These are phyloP conservation scores for Tenthredo distinguenda DNA, from an alignment of 2,888 invertebrate genomes.

Conservation along the genomic window DNA sequence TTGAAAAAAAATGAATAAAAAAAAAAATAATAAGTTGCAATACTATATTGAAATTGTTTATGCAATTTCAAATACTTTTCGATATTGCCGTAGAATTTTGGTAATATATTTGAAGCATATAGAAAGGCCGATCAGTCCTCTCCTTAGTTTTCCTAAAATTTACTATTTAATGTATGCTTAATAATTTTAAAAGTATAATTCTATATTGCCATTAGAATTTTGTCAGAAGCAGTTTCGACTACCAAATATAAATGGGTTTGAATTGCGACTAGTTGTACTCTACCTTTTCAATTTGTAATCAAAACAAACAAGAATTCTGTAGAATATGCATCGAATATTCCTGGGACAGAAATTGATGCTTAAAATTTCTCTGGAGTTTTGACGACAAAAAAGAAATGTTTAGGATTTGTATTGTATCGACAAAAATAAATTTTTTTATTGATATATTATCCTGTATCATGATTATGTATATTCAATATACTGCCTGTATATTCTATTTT, in stretches of 20 bases:
- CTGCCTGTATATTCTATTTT: constrained; percentile 10
- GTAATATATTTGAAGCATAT: not conserved
- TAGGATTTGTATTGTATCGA: constrained; percentile 49
- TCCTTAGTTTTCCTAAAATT: constrained; percentile 31
- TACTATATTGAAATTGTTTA: constrained; percentile 30
- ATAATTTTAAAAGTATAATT: constrained; percentile 12
- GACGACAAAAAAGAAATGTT: constrained; percentile 25
- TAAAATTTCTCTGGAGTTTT: constrained; percentile 29
- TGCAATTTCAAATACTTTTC: constrained; percentile 13
- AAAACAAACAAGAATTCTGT: constrained; percentile 15
- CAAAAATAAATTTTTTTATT: constrained; percentile 47
- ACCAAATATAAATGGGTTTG: constrained; percentile 26
- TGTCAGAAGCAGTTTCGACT: not conserved
- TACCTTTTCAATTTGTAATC: constrained; percentile 11
- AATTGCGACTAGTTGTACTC: constrained; percentile 21
- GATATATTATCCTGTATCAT: constrained; percentile 14
- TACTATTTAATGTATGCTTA: constrained; percentile 4
- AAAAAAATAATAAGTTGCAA: not conserved
- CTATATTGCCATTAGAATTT: constrained; percentile 21
- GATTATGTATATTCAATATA: not conserved
- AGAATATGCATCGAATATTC: constrained; percentile 20
- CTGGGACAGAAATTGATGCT: constrained; percentile 14
- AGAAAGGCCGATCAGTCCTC: not conserved
- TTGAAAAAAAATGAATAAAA: not conserved
- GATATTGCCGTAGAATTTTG: constrained; percentile 38